Percentiles rank a stretch among this genome's conserved stretches.
phyloP scores from a whole-genome alignment of 2,888 invertebrate genomes.

The Anarsia innoxiella region DNA sequence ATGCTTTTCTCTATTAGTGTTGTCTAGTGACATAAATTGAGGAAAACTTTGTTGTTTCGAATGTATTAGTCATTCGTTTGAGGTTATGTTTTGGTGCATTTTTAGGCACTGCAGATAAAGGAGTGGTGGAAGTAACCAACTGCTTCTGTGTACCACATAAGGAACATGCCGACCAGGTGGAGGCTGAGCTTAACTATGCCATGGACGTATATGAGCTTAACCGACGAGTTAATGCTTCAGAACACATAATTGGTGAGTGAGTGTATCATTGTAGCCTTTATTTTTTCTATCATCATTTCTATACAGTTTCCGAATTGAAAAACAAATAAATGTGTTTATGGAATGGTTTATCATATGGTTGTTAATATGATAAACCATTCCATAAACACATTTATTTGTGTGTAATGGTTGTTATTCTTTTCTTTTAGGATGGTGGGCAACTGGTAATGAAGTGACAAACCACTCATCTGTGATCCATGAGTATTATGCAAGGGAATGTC shows the following conservation, averaged over 20 bases:
- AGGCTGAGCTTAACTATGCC: slow-evolving; percentile 97
- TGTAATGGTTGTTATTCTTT: no score
- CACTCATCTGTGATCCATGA: slow-evolving; percentile 98
- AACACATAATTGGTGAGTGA: slow-evolving; percentile 88
- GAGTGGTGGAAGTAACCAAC: slow-evolving; percentile 97
- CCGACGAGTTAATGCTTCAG: slow-evolving; percentile 92
- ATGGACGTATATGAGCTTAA: slow-evolving; percentile 96
- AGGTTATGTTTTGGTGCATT: slow-evolving; percentile 40
- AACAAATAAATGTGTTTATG: no score
- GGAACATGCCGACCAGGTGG: slow-evolving; percentile 97
- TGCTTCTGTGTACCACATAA: slow-evolving; percentile 99
- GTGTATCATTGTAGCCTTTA: neutral
- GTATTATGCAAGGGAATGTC: slow-evolving; percentile 96
- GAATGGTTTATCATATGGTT: no score
- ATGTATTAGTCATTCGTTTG: slow-evolving; percentile 15
- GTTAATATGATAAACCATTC: no score
- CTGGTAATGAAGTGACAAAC: slow-evolving; percentile 97
- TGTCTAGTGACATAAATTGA: no score
- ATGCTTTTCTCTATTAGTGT: no score
- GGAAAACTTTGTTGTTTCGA: no score
- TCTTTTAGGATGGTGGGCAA: slow-evolving; percentile 97
- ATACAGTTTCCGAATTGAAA: no score
- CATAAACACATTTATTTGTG: neutral
- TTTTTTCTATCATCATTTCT: neutral
- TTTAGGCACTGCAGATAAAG: slow-evolving; percentile 90